Evolutionary conservation across 92 coral and sea anemone species (phyloP), one percentile per base, ranked within the genome.

Genomic region (Siderastrea radians): DNA sequence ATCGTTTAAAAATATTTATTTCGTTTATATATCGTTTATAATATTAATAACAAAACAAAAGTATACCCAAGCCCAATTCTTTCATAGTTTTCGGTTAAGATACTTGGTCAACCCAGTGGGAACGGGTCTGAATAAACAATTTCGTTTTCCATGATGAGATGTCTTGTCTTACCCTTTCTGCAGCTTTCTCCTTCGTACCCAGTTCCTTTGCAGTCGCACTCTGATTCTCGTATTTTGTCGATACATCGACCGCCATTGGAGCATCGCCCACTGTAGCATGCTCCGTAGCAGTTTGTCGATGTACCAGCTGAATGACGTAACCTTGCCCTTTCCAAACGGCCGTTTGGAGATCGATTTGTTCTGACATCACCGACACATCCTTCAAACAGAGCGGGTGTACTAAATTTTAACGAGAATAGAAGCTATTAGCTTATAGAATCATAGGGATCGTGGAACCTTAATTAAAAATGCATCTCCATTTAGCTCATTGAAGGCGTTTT

Each of bases 241-340:
- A 92, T 71, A 53, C 95, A 92, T 75, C 84, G 91, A 68, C 95
- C 95, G 74, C 79, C 93, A 85, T 92, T 89, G 70, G 77, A 68
- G 60, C 95, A 92, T 74, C 68, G 62, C 16, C 48, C 50, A 19
- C 49, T 47, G 4, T n/a, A 82, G 80, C 95, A 92, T 72, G 93
- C 93, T 51, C 95, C 95, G 3, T 49, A 17, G 72, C 95, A 92
- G 74, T 74, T 83, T 11, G 61, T 11, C 11, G 16, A 6, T 5
- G 80, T 73, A 1, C 61, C 48, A 49, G 12, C 14, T 19, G 80
- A 52, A 2, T 43, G 12, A 45, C 38, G 59, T 55, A 59, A 72
- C 38, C 46, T 83, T 62, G 72, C 79, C 49, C 49, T 59, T 26
- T 72, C 87, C 53, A 83, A 52, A 1, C 80, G 80, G 49, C 87